phyloP scores from a whole-genome alignment of 2,888 invertebrate species.

The Agonopterix subpropinquella region DNA sequence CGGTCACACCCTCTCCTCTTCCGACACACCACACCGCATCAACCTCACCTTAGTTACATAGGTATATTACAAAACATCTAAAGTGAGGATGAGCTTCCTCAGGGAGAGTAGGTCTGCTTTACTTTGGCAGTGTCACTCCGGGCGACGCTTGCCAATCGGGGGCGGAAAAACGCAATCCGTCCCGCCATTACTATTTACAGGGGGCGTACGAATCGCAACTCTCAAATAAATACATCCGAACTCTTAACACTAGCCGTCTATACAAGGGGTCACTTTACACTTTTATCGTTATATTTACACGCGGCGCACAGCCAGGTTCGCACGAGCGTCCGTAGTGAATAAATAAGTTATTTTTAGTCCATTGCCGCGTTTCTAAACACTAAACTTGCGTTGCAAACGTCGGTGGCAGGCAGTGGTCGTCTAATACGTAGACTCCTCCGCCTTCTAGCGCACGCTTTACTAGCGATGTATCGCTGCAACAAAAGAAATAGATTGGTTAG shows the following conservation, averaged over 20 bases:
- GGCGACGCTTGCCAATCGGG: constrained; percentile 52
- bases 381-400: constrained; percentile 87
- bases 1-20: constrained; percentile 28
- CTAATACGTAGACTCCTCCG: constrained; percentile 82
- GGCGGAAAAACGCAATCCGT: constrained; percentile 52
- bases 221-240: constrained; percentile 71
- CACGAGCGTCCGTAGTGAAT: constrained; percentile 67
- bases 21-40: constrained; percentile 2
- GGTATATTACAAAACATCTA: neutral
- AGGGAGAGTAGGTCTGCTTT: constrained; percentile 1
- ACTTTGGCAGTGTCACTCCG: constrained; percentile 10
- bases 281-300: constrained; percentile 71
- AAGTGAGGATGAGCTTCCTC: constrained; percentile 3
- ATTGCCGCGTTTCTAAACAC: constrained; percentile 49
- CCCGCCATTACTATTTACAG: constrained; percentile 65
- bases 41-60: constrained; percentile 2
- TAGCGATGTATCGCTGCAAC: constrained; percentile 80
- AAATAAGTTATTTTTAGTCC: constrained; percentile 56
- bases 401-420: constrained; percentile 84
- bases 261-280: constrained; percentile 72
- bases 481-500: constrained; percentile 29
- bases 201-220: constrained; percentile 54
- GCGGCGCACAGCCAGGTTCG: constrained; percentile 72
- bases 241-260: constrained; percentile 69
- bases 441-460: constrained; percentile 82